These are phyloP conservation scores for Zoroaster sp. DNA, from an alignment of 53 echinoderm and acorn worm species.

Conservation along the genomic window DNA sequence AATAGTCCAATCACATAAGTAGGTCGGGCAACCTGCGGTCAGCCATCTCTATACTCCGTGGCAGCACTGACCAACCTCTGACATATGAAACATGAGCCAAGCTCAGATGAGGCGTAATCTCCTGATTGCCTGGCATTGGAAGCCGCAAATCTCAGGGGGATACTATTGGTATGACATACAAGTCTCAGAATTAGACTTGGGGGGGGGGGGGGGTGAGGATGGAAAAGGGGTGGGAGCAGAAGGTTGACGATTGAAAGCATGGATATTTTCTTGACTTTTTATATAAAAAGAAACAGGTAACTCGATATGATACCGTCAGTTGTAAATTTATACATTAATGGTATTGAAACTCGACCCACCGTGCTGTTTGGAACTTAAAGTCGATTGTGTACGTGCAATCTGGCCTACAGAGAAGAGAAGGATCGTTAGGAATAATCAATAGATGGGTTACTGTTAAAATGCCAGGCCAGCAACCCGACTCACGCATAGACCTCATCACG, in stretches of 20 bases:
- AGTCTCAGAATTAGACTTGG: not conserved
- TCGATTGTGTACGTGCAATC: not conserved
- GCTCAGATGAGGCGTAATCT: not conserved
- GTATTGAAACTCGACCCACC: slow-evolving; percentile 2
- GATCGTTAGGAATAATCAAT: slow-evolving; percentile 29
- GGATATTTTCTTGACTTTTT: no score
- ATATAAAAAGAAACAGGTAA: not conserved
- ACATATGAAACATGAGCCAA: slow-evolving; percentile 46
- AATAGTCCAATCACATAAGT: no score
- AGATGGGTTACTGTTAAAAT: slow-evolving; percentile 20
- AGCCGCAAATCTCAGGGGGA: not conserved
- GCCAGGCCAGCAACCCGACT: not conserved
- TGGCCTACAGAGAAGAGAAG: not conserved
- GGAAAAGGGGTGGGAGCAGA: not conserved
- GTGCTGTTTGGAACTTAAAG: not conserved
- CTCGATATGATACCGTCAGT: not conserved
- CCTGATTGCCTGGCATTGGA: not conserved
- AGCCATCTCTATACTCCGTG: not conserved
- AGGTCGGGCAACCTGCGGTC: no score
- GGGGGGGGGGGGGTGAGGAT: not conserved
- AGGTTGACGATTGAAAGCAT: not conserved
- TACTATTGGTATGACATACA: not conserved
- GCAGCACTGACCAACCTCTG: slow-evolving; percentile 11
- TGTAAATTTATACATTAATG: slow-evolving; percentile 37
- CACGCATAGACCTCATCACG: not conserved